These are phyloP conservation scores for Periophthalmus magnuspinnatus DNA, from an alignment of 2,797 vertebrate species.

Conservation along the genomic window DNA sequence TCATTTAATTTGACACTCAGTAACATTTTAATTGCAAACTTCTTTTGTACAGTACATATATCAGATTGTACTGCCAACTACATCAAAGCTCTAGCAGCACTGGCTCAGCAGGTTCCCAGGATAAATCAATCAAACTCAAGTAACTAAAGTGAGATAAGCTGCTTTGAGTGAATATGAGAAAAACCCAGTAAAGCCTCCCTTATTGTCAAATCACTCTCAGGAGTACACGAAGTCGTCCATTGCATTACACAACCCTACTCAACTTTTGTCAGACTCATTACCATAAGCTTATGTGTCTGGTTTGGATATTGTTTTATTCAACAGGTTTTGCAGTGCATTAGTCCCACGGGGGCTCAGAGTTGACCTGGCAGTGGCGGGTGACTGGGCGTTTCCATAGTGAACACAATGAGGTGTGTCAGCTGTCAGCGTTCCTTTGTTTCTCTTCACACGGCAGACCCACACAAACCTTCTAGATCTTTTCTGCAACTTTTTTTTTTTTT, in stretches of 20 bases:
- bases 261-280: slow-evolving; percentile 8
- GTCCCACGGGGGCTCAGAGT: slow-evolving; percentile 22
- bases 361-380: slow-evolving; percentile 25
- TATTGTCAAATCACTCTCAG: slow-evolving; percentile 19
- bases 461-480: slow-evolving; percentile 13
- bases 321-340: slow-evolving; percentile 17
- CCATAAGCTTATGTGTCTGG: slow-evolving; percentile 12
- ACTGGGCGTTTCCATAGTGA: slow-evolving; percentile 39
- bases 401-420: slow-evolving; percentile 38
- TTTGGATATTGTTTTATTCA: slow-evolving; percentile 11
- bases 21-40: background rate
- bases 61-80: background rate
- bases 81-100: background rate
- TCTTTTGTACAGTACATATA: background rate
- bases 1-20: no score
- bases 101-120: background rate
- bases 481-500: background rate
- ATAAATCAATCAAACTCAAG: slow-evolving; percentile 3
- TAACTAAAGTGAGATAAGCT: slow-evolving; percentile 1
- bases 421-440: slow-evolving; percentile 12
- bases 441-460: background rate
- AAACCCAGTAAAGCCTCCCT: background rate
- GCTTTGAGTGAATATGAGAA: slow-evolving; percentile 9
- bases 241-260: no score
- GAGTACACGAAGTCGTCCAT: background rate